These are phyloP conservation scores for Danio choprae DNA, from an alignment of 2,797 vertebrate species.

Conservation along the genomic window DNA sequence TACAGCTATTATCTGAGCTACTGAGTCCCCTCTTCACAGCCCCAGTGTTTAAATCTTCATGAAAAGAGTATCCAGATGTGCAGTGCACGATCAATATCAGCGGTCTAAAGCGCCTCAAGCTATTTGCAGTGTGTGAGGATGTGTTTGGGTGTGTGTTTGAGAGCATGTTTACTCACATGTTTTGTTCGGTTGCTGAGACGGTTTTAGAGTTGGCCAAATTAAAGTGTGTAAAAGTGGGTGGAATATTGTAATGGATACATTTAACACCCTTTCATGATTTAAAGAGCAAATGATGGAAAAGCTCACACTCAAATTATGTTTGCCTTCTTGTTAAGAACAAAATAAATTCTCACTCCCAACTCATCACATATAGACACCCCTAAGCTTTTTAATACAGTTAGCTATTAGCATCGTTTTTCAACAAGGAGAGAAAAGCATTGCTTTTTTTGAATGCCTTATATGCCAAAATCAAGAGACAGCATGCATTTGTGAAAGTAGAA, in stretches of 20 bases:
- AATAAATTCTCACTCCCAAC: background rate
- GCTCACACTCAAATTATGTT: slow-evolving; percentile 7
- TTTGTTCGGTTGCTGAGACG: slow-evolving; percentile 50
- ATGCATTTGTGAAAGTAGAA: too few species aligned
- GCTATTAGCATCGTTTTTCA: too few species aligned
- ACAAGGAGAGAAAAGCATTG: too few species aligned
- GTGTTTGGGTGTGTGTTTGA: slow-evolving; percentile 8
- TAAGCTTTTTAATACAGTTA: too few species aligned
- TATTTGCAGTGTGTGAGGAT: background rate
- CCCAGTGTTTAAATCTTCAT: slow-evolving; percentile 41
- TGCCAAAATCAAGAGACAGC: too few species aligned
- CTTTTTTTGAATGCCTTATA: too few species aligned
- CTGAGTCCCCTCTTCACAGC: slow-evolving; percentile 33
- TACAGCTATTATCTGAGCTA: slow-evolving; percentile 18
- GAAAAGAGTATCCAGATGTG: slow-evolving; percentile 46
- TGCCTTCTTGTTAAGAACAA: slow-evolving; percentile 7
- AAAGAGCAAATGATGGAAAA: slow-evolving; percentile 32
- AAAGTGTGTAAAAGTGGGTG: slow-evolving; percentile 54
- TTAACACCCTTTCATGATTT: slow-evolving; percentile 52
- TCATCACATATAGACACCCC: too few species aligned
- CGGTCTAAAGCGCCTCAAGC: background rate
- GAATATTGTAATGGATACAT: slow-evolving; percentile 49
- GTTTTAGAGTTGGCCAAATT: slow-evolving; percentile 44
- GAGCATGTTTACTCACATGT: slow-evolving; percentile 14
- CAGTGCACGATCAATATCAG: slow-evolving; percentile 25